Evolutionary conservation across 2,888 invertebrate species (phyloP).

Genomic region (Epinotia demarniana): DNA sequence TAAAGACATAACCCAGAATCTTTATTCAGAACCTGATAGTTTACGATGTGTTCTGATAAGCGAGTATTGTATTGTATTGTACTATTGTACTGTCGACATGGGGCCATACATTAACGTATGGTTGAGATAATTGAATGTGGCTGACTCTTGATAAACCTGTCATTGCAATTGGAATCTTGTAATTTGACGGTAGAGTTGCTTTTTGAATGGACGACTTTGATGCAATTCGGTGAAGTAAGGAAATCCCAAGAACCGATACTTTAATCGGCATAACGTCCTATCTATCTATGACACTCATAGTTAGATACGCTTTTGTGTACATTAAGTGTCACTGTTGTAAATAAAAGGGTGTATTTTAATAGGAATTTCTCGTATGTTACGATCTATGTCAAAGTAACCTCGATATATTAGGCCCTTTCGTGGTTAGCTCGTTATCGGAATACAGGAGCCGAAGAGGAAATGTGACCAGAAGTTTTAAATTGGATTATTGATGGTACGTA

Average conservation of each 20-base stretch:
- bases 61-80: slow-evolving; percentile 27
- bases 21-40: slow-evolving; percentile 5
- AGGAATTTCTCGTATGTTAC: neutral
- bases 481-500: neutral
- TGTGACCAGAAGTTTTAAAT: neutral
- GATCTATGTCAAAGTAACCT: neutral
- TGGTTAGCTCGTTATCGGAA: slow-evolving; percentile 21
- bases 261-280: neutral
- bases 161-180: too few relatives aligned
- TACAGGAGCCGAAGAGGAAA: slow-evolving; percentile 15
- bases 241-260: too few relatives aligned
- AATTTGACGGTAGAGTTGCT: too few relatives aligned
- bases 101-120: slow-evolving; percentile 6
- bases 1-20: slow-evolving; percentile 11
- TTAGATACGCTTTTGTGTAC: neutral
- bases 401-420: slow-evolving; percentile 22
- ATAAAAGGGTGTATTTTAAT: neutral
- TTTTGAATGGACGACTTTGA: too few relatives aligned
- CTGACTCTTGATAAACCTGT: too few relatives aligned
- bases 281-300: neutral
- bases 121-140: too few relatives aligned
- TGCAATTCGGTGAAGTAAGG: too few relatives aligned
- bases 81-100: slow-evolving; percentile 30
- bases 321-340: neutral
- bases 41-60: slow-evolving; percentile 10